Percentiles rank a stretch among this genome's conserved stretches.
Evolutionary conservation across 2,113 vertebrate genomes (phyloP).

Genomic region (Prolemur simus): DNA sequence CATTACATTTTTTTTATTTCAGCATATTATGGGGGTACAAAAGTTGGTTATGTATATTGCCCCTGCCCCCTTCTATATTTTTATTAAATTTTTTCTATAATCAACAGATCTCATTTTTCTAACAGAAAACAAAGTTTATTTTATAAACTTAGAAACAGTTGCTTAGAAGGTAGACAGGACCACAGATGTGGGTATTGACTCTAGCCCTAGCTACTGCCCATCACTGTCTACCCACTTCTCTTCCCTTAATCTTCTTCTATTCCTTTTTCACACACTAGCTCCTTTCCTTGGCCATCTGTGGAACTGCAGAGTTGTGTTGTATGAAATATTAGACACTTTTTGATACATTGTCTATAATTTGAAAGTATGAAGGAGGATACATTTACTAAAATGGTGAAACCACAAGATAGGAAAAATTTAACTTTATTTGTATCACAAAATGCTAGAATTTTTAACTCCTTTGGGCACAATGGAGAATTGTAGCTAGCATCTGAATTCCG

Average conservation of each 20-base stretch:
- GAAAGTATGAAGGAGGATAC: neutral
- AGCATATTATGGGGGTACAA: no score
- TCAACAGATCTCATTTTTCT: neutral
- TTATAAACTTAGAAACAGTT: neutral
- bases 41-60: no score
- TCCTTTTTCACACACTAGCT: neutral
- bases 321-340: neutral
- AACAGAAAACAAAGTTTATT: neutral
- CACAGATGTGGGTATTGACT: neutral
- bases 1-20: no score
- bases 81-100: neutral
- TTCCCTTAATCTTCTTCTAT: neutral
- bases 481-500: neutral
- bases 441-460: neutral
- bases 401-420: neutral
- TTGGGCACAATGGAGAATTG: neutral
- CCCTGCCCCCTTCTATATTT: neutral
- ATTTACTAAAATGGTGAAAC: neutral
- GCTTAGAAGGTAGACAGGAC: neutral
- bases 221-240: no score
- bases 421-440: neutral
- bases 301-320: neutral
- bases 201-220: rapidly evolving
- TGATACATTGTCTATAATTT: neutral
- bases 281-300: neutral